phyloP scores from a whole-genome alignment of 1,140 invertebrate species.

The Fopius arisanus region DNA sequence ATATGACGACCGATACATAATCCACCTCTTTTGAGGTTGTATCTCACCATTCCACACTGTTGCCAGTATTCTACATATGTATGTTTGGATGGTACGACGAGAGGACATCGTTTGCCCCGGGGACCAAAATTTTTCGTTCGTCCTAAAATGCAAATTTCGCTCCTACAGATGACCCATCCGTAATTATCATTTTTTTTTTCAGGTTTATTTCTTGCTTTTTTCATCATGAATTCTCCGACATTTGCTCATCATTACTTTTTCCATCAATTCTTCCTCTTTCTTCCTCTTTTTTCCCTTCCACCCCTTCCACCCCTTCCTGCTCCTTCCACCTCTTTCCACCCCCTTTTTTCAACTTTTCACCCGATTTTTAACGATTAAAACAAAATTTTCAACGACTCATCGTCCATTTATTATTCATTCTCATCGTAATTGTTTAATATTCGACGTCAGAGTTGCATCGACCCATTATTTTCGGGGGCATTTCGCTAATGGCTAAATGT shows the following conservation, averaged over 20 bases:
- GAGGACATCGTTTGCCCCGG: background rate
- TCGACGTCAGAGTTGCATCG: background rate
- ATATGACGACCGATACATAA: constrained; percentile 12
- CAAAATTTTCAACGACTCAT: no score
- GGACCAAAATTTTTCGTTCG: background rate
- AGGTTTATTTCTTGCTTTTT: background rate
- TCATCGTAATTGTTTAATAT: no score
- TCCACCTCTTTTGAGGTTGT: constrained; percentile 5
- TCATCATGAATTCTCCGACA: background rate
- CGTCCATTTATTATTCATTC: no score
- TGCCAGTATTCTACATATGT: constrained; percentile 20
- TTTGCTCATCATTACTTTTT: background rate
- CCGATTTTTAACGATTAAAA: no score
- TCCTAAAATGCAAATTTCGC: constrained; percentile 29
- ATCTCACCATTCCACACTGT: constrained; percentile 7
- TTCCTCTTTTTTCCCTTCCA: background rate
- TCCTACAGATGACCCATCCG: background rate
- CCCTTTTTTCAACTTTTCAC: no score
- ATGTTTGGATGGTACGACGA: constrained; percentile 16
- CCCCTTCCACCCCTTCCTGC: no score
- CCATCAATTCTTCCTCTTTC: background rate
- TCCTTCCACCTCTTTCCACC: no score
- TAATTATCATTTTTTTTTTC: background rate
- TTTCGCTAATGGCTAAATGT: background rate
- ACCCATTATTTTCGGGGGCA: background rate